A percentile compares a stretch with the other conserved stretches of the same genome.
Conservation (phyloP, 2,888 invertebrate genomes). For the Ochropleura plecta region DNA sequence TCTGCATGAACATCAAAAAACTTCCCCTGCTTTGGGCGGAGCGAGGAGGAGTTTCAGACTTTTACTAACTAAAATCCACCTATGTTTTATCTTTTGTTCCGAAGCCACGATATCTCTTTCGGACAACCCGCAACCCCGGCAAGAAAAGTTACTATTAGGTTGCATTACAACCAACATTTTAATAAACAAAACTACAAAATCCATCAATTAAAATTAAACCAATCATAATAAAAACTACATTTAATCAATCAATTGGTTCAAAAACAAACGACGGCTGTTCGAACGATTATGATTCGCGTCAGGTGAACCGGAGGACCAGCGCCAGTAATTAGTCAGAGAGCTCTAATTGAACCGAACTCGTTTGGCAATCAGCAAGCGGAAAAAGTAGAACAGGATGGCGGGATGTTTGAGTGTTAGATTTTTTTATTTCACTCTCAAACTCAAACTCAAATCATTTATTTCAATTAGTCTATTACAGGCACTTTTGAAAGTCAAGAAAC, state of each 20-base stretch:
- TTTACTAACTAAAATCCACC: too few species aligned
- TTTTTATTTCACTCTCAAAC: not conserved
- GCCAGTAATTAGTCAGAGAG: conserved; percentile 30
- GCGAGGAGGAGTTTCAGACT: too few species aligned
- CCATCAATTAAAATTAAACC: conserved; percentile 8
- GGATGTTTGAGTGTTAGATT: not conserved
- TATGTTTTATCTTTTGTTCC: too few species aligned
- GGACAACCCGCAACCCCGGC: too few species aligned
- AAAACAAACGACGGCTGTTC: conserved; percentile 3
- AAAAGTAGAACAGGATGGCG: not conserved
- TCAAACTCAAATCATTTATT: too few species aligned
- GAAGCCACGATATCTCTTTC: too few species aligned
- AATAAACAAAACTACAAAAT: not conserved
- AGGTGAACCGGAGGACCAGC: conserved; percentile 17
- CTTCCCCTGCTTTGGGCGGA: too few species aligned
- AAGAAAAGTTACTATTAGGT: too few species aligned
- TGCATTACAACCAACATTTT: not conserved
- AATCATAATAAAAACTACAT: conserved; percentile 1
- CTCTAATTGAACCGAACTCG: conserved; percentile 32
- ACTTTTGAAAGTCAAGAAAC: too few species aligned
- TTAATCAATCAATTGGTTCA: conserved; percentile 10
- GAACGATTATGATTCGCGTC: conserved; percentile 19
- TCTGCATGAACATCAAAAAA: too few species aligned
- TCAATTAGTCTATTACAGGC: too few species aligned
- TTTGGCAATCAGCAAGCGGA: conserved; percentile 37